A percentile compares a stretch with the other conserved stretches of the same genome.
Conservation (phyloP, 2,888 invertebrate genomes). For the Idaea aversata region DNA sequence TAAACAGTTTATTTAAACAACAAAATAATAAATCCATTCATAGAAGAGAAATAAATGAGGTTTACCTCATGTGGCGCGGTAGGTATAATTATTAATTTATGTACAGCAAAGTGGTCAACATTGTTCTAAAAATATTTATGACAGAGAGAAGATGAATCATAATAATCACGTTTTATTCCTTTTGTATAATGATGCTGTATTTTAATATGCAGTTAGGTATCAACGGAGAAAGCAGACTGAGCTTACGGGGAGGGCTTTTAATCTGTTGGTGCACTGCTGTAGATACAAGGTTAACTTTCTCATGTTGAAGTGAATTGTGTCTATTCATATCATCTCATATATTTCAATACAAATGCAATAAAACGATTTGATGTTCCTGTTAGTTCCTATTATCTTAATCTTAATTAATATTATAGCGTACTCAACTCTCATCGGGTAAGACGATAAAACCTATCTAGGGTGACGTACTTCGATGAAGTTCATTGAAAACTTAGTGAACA, state of each 20-base stretch:
- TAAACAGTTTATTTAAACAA: conserved; percentile 3
- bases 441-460: too few relatives aligned
- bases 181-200: conserved; percentile 26
- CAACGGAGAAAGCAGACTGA: conserved; percentile 61
- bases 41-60: not conserved
- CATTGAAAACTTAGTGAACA: too few relatives aligned
- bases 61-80: conserved; percentile 15
- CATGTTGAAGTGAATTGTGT: conserved; percentile 35
- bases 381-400: too few relatives aligned
- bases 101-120: conserved; percentile 9
- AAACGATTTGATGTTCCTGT: too few relatives aligned
- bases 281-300: conserved; percentile 73
- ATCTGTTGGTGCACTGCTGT: conserved; percentile 55
- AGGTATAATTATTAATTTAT: conserved; percentile 9
- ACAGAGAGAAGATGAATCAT: conserved; percentile 53
- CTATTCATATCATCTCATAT: too few relatives aligned
- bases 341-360: too few relatives aligned
- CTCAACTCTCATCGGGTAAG: too few relatives aligned
- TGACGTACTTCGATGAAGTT: too few relatives aligned
- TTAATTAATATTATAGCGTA: too few relatives aligned
- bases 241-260: conserved; percentile 41
- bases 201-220: conserved; percentile 25
- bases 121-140: conserved; percentile 68
- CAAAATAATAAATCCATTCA: conserved; percentile 5
- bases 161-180: conserved; percentile 37